phyloP scores from a whole-genome alignment of 2,797 vertebrate species.

The Alfaro cultratus region DNA sequence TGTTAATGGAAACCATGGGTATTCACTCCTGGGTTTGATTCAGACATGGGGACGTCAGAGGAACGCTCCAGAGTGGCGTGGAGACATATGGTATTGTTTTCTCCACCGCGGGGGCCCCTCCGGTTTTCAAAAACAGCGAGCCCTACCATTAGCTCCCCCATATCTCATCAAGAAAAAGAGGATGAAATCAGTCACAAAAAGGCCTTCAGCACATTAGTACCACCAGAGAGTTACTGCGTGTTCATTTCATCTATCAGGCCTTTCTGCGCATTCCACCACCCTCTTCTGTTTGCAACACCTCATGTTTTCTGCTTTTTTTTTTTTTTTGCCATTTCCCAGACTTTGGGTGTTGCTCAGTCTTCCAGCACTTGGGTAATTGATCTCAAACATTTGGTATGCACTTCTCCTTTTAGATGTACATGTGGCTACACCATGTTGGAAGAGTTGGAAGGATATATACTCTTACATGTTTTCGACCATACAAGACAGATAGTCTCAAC shows the following conservation, averaged over 20 bases:
- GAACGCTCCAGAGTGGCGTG: conserved; percentile 57
- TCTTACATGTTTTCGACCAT: conserved; percentile 31
- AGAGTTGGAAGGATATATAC: conserved; percentile 57
- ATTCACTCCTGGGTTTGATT: conserved; percentile 68
- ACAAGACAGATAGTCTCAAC: conserved; percentile 22
- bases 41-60: conserved; percentile 51
- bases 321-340: conserved; percentile 55
- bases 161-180: conserved; percentile 40
- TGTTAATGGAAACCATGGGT: conserved; percentile 73
- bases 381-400: conserved; percentile 68
- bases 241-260: conserved; percentile 31
- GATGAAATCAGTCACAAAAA: conserved; percentile 59
- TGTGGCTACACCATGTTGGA: conserved; percentile 66
- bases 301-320: conserved; percentile 42
- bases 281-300: conserved; percentile 60
- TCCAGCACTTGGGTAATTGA: conserved; percentile 65
- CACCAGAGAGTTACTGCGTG: conserved; percentile 44
- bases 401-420: conserved; percentile 51
- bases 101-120: conserved; percentile 34
- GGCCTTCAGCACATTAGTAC: conserved; percentile 63
- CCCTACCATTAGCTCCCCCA: conserved; percentile 43
- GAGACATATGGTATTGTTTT: conserved; percentile 79
- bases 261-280: conserved; percentile 27
- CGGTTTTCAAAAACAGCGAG: conserved; percentile 48
- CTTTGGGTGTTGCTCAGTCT: conserved; percentile 58